Conservation (phyloP, 1,140 invertebrate species). For the Neelides sp. region DNA sequence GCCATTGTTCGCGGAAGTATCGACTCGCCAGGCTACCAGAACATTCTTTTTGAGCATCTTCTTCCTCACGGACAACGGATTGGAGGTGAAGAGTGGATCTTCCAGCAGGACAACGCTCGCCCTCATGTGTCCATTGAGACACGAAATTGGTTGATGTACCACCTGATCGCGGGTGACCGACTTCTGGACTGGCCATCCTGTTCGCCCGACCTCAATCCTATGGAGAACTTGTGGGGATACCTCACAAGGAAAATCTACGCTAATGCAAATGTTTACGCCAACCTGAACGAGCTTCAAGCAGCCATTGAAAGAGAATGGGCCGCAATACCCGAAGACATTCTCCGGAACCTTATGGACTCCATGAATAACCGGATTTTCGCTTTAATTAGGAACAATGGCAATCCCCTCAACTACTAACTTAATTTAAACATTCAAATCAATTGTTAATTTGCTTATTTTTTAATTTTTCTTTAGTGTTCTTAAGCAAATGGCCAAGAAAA, state of each 20-base stretch:
- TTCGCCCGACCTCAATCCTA: slow-evolving; percentile 15
- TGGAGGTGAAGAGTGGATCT: neutral
- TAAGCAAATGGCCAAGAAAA: too few relatives aligned
- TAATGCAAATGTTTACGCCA: slow-evolving; percentile 8
- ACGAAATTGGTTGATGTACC: neutral
- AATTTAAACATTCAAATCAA: neutral
- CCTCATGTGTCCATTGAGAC: slow-evolving; percentile 4
- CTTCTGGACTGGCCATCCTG: slow-evolving; percentile 7
- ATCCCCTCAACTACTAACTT: slow-evolving; percentile 9
- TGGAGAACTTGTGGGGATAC: slow-evolving; percentile 18
- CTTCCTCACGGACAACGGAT: neutral
- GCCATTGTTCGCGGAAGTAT: neutral
- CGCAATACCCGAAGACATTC: neutral
- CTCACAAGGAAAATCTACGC: slow-evolving; percentile 12
- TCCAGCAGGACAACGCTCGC: slow-evolving; percentile 16
- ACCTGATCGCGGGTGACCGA: slow-evolving; percentile 1
- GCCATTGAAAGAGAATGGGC: slow-evolving; percentile 11
- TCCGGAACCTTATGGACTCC: slow-evolving; percentile 6
- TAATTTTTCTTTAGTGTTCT: too few relatives aligned
- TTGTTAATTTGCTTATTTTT: too few relatives aligned
- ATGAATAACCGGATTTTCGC: slow-evolving; percentile 12
- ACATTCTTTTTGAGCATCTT: slow-evolving; percentile 5
- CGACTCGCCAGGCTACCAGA: slow-evolving; percentile 2
- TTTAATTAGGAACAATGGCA: slow-evolving; percentile 9
- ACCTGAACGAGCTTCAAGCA: neutral